Percentiles rank a stretch among this genome's conserved stretches.
Conservation (phyloP, 2,113 vertebrate species). For the Epinephelus lanceolatus region DNA sequence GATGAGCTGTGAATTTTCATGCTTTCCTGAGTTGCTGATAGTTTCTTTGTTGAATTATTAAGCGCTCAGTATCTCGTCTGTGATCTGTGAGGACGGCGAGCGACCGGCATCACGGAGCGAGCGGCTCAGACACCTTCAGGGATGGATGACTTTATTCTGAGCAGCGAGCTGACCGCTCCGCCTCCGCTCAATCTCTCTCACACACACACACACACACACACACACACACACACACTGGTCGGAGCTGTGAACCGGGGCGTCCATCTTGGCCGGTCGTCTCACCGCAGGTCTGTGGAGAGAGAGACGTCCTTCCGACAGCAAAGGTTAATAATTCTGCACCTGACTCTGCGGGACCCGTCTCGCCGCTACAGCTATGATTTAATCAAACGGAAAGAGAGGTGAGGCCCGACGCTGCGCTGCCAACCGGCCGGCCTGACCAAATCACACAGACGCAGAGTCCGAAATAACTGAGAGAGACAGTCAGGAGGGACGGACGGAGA, state of each 20-base stretch:
- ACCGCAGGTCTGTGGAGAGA: slow-evolving; percentile 69
- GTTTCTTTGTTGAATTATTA: slow-evolving; percentile 26
- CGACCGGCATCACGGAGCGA: neutral
- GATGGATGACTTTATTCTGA: slow-evolving; percentile 40
- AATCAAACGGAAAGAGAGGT: slow-evolving; percentile 78
- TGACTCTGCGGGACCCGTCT: slow-evolving; percentile 69
- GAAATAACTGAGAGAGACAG: neutral
- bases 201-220: slow-evolving; percentile 28
- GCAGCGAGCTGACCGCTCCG: neutral
- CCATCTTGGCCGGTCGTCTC: slow-evolving; percentile 58
- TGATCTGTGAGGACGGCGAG: slow-evolving; percentile 10
- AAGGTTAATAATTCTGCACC: slow-evolving; percentile 83
- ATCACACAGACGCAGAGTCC: slow-evolving; percentile 9
- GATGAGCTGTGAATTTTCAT: neutral
- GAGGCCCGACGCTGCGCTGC: slow-evolving; percentile 32
- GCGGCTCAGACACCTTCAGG: slow-evolving; percentile 43
- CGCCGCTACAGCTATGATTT: slow-evolving; percentile 70
- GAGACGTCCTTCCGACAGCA: slow-evolving; percentile 70
- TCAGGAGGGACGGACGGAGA: slow-evolving; percentile 29
- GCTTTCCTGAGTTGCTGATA: neutral
- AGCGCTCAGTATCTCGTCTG: neutral
- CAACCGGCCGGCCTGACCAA: slow-evolving; percentile 13
- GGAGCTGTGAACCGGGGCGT: slow-evolving; percentile 14
- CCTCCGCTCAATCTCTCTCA: neutral
- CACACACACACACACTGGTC: slow-evolving; percentile 39